A percentile compares a stretch with the other conserved stretches of the same genome.
Conservation (phyloP, 1,140 invertebrate species). For the Magallana ariakensis region DNA sequence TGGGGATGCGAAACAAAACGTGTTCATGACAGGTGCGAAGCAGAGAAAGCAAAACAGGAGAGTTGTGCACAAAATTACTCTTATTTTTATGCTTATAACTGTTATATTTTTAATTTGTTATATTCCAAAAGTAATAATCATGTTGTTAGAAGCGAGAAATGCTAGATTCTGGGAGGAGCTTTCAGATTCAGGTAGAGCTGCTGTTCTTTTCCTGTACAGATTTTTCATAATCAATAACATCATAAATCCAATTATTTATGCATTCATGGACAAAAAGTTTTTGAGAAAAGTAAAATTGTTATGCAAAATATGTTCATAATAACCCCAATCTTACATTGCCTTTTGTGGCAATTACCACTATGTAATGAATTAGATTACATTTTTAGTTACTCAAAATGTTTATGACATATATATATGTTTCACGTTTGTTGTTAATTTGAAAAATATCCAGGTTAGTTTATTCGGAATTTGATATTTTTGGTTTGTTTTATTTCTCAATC, state of each 20-base stretch:
- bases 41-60: slow-evolving; percentile 43
- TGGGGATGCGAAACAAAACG: too few species aligned
- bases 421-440: too few species aligned
- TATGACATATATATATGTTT: too few species aligned
- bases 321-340: not conserved
- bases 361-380: too few species aligned
- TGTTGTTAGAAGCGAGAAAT: slow-evolving; percentile 51
- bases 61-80: slow-evolving; percentile 7
- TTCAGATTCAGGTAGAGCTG: slow-evolving; percentile 9
- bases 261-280: slow-evolving; percentile 54
- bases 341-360: too few species aligned
- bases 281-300: slow-evolving; percentile 21
- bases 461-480: too few species aligned
- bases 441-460: too few species aligned
- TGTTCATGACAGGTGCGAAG: not conserved
- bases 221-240: slow-evolving; percentile 60
- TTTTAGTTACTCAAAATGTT: too few species aligned
- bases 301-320: not conserved
- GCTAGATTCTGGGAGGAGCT: slow-evolving; percentile 49
- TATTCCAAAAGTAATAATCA: slow-evolving; percentile 54
- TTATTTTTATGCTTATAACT: slow-evolving; percentile 46
- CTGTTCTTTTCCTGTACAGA: slow-evolving; percentile 45
- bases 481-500: too few species aligned
- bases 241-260: slow-evolving; percentile 58
- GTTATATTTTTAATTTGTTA: slow-evolving; percentile 58